Base-by-base conservation (phyloP, 1,140 invertebrate genomes). In the Ceratitis capitata region DNA sequence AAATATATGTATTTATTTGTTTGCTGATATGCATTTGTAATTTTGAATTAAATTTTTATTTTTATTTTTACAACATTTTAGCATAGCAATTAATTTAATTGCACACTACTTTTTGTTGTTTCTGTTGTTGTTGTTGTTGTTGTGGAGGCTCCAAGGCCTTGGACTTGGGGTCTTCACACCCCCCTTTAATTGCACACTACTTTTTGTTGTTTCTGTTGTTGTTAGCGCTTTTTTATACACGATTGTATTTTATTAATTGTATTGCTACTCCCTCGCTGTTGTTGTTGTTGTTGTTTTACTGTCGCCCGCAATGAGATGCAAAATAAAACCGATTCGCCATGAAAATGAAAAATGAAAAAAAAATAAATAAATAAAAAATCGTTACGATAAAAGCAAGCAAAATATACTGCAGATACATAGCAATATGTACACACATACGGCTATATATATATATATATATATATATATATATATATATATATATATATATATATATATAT, bases 41-140 rank as follows among this genome's bases (percentile, higher is more conserved):
- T 78, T 78, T n/a, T n/a, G n/a, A n/a, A n/a, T n/a, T n/a, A n/a
- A n/a, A n/a, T n/a, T n/a, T n/a, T 78, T 78, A 45, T 78, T 45
- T 64, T 56, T 56, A 19, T 64, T 78, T 78, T 78, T 78, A 78
- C 45, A 45, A 45, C 69, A 78, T 78, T 78, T 78, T 78, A 78
- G 10, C 69, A 47, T 47, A 78, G 69, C 69, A 78, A 78, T 78
- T 78, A 78, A 78, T 45, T 78, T 78, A 78, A 78, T 78, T 78
- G 69, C 69, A 78, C 69, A 32, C 61, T 35, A 45, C 16, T n/a
- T n/a, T 78, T 78, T 78, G 0, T 39, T 64, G 9, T 64, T 64
- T 7, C 14, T 16, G 14, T 35, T 64, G 9, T 35, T 35, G 7
- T 78, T 78, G 32, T 29, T 35, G 5, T 35, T 35, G 12, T 69